Evolutionary conservation across 2,888 invertebrate genomes (phyloP), one percentile per base, ranked within the genome.

Genomic region (Vanessa cardui): DNA sequence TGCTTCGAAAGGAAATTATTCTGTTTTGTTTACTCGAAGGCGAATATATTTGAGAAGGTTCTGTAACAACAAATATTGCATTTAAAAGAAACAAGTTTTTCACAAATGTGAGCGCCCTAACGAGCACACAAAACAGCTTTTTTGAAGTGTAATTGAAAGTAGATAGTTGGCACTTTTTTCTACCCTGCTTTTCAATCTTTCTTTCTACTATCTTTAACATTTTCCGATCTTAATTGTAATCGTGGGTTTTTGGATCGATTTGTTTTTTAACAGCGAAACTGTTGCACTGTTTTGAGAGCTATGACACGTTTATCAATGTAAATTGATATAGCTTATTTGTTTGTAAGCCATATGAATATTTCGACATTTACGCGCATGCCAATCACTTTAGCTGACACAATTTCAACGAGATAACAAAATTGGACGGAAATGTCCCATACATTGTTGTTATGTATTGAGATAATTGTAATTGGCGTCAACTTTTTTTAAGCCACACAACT

Each of bases 321-420:
- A 59, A 16, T 20, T 31, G 59, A 59, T 50, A 45, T 39, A 7
- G 15, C 31, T 50, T 49, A 18, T 44, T 18, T n/a, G 50, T 12
- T n/a, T 50, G 46, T 46, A 45, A 52, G 45, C 31, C 39, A 47
- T 58, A 66, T 20, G 54, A 62, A 33, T 61, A 66, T 50, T 60
- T 50, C 49, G 54, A 68, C 54, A 72, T 62, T 68, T 56, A 26
- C 52, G 54, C 56, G 59, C 60, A 50, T 67, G 69, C 60, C 68
- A 72, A 58, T 64, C 63, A 67, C 63, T 58, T 69, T 50, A 65
- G 66, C 61, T 74, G 73, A 71, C 72, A 72, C 46, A 69, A 71
- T 71, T 72, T 60, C 15, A 45, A 54, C 69, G 33, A 20, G 67
- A 71, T 67, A 66, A 63, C 44, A 54, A 64, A 62, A 58, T 26